A percentile compares a stretch with the other conserved stretches of the same genome.
Conservation (phyloP, 2,888 invertebrate species). For the Dryococelus australis region DNA sequence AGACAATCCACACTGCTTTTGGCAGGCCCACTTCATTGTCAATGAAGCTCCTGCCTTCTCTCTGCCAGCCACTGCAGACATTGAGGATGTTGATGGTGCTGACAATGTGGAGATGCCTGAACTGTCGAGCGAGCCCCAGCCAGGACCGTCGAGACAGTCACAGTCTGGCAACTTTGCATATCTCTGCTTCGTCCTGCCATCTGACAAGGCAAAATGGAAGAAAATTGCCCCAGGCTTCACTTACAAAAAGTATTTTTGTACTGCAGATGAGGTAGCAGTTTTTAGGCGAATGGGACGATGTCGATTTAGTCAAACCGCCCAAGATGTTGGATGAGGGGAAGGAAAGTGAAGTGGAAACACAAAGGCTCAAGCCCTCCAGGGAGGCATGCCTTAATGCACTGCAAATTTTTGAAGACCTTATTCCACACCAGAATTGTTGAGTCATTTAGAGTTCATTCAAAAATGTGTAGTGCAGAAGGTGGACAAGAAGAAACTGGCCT, state of each 20-base stretch:
- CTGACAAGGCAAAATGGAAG: not conserved
- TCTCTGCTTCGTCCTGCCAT: not conserved
- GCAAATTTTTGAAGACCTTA: not conserved
- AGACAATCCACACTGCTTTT: not conserved
- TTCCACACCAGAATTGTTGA: not conserved
- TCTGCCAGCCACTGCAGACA: not conserved
- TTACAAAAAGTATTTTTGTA: not conserved
- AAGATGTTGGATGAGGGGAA: not conserved
- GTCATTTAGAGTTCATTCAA: not conserved
- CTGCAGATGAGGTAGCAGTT: not conserved
- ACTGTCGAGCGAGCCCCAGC: not conserved
- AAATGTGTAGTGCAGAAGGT: not conserved
- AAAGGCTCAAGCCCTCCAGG: not conserved
- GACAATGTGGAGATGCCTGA: not conserved
- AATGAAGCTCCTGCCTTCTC: not conserved
- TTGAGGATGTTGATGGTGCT: not conserved
- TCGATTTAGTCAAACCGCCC: not conserved
- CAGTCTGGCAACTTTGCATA: not conserved
- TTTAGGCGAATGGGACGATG: not conserved
- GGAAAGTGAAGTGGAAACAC: not conserved
- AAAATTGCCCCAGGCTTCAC: not conserved
- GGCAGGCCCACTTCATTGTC: not conserved
- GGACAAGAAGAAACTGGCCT: not conserved
- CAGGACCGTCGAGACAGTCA: not conserved
- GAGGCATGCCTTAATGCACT: slow-evolving; percentile 9